Evolutionary conservation across 2,113 vertebrate genomes (phyloP), one percentile per base, ranked within the genome.

Genomic region (Larimichthys polyactis): DNA sequence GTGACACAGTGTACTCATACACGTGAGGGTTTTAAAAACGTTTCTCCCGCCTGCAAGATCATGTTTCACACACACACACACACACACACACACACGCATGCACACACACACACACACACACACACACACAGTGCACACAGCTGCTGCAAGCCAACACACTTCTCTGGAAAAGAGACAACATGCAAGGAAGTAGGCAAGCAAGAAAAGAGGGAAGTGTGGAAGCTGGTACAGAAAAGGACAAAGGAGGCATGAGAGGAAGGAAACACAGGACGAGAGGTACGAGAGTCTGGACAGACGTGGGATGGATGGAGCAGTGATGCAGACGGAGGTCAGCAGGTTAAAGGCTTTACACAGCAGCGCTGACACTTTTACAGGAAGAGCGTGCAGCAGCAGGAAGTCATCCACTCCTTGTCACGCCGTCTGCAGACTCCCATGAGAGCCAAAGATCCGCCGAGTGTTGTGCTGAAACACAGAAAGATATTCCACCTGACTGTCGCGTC

Each of bases 11-110:
- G 83, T 44, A 20, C 81, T 65, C 49, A 69, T 68, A 88, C 79
- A 91, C 40, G 63, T 85, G 85, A 81, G 79, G 5, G 22, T 66
- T 83, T 81, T 65, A 87, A 90, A 85, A 85, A 71, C 40, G 55
- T 85, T 83, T 77, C 81, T 79, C 55, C 36, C 19, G n/a, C 75
- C 60, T 57, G 2, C 46, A 65, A 77, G 83, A 82, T 90, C 85
- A 70, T 29, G 32, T 90, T 88, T 79, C 85, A 66, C 29, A 29
- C 29, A 29, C 29, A 29, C 29, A 29, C 29, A 4, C 3, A 29
- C 29, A 29, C 29, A 36, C 32, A 32, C 55, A 62, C 48, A 59
- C 52, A 44, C 71, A 69, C 72, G 60, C 48, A 63, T 52, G 65
- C 51, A 66, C 52, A 60, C 65, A 58, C 57, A 51, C 69, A 62